Evolutionary conservation across 1,140 invertebrate species (phyloP).

Genomic region (Vanessa tameamea): DNA sequence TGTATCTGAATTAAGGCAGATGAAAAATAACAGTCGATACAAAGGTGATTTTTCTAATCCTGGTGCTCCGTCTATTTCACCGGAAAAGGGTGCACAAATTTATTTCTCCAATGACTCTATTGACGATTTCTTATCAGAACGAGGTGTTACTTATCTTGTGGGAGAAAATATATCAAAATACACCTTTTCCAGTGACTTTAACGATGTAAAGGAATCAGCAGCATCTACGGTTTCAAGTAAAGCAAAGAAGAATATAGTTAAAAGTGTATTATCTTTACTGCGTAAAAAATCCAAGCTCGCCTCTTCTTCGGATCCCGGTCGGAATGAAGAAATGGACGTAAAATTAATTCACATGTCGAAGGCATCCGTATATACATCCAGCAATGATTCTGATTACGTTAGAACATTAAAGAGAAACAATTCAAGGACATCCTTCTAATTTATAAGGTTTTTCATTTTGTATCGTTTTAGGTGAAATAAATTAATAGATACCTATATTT

Average conservation of each 20-base stretch:
- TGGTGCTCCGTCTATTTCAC: slow-evolving; percentile 40
- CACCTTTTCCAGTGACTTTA: slow-evolving; percentile 48
- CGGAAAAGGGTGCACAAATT: slow-evolving; percentile 60
- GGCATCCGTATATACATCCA: slow-evolving; percentile 57
- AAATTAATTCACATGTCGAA: slow-evolving; percentile 66
- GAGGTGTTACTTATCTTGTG: slow-evolving; percentile 52
- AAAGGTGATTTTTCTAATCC: slow-evolving; percentile 39
- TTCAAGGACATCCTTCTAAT: slow-evolving; percentile 45
- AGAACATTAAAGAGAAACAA: slow-evolving; percentile 36
- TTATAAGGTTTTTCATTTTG: slow-evolving; percentile 35
- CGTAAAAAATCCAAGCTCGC: slow-evolving; percentile 47
- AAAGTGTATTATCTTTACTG: slow-evolving; percentile 54
- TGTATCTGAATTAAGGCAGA: slow-evolving; percentile 35
- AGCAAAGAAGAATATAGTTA: slow-evolving; percentile 64
- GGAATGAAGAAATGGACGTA: slow-evolving; percentile 50
- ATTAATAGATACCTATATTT: slow-evolving; percentile 1
- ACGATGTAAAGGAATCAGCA: slow-evolving; percentile 44
- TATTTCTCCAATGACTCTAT: slow-evolving; percentile 69
- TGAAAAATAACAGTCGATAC: slow-evolving; percentile 17
- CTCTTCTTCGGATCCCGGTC: slow-evolving; percentile 58
- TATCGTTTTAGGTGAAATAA: slow-evolving; percentile 41
- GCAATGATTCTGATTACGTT: slow-evolving; percentile 48
- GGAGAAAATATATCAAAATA: slow-evolving; percentile 65
- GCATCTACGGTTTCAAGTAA: slow-evolving; percentile 49
- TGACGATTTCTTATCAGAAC: slow-evolving; percentile 64